Percentiles rank a stretch among this genome's conserved stretches.
These are phyloP conservation scores for Hypsibius dujardini DNA, from an alignment of 1,140 invertebrate species.

Conservation along the genomic window DNA sequence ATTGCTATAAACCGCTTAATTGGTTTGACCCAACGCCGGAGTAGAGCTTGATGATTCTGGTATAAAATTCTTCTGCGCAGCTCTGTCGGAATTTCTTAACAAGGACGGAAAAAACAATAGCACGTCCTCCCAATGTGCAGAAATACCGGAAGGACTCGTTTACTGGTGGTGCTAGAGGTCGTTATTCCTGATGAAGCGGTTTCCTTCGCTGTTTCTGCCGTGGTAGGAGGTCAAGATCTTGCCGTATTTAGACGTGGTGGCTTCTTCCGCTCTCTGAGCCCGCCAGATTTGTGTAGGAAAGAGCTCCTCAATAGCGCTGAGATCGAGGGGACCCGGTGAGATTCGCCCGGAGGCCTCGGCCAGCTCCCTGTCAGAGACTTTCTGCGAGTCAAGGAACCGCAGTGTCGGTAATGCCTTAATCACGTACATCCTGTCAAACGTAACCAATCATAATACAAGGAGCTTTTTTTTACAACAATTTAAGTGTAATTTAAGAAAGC, in stretches of 20 bases:
- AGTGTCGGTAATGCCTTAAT: conserved; percentile 48
- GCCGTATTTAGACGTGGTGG: background rate
- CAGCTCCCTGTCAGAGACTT: conserved; percentile 30
- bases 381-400: conserved; percentile 48
- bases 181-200: conserved; percentile 63
- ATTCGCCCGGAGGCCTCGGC: conserved; percentile 19
- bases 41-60: too few relatives aligned
- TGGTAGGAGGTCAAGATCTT: conserved; percentile 53
- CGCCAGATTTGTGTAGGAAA: background rate
- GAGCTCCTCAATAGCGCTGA: conserved; percentile 23
- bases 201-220: conserved; percentile 70
- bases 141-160: too few relatives aligned
- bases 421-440: conserved; percentile 43
- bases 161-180: conserved; percentile 42
- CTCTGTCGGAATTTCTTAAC: too few relatives aligned
- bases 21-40: too few relatives aligned
- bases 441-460: too few relatives aligned
- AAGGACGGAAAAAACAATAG: too few relatives aligned
- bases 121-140: too few relatives aligned
- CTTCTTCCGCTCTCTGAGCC: background rate
- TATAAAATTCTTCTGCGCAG: too few relatives aligned
- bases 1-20: too few relatives aligned
- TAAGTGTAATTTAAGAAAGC: too few relatives aligned
- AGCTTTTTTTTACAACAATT: too few relatives aligned
- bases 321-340: conserved; percentile 16